Evolutionary conservation across 2,888 invertebrate species (phyloP), one percentile per base, ranked within the genome.

Genomic region (Athripsodes cinereus): DNA sequence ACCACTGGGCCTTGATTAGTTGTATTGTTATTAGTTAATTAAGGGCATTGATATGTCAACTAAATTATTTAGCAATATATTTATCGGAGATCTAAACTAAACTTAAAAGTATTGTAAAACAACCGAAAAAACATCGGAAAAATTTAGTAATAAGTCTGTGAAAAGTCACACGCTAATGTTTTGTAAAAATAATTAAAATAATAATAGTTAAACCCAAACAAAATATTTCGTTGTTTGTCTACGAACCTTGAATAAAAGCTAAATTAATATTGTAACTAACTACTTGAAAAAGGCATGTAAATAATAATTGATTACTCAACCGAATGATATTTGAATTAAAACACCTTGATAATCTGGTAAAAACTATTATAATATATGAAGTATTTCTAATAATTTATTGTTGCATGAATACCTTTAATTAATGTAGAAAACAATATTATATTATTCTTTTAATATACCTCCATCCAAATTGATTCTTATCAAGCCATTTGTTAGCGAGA

Each of bases 11-110:
- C n/a, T n/a, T n/a, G n/a, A n/a, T n/a, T n/a, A n/a, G n/a, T n/a
- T n/a, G n/a, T n/a, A n/a, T n/a, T n/a, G n/a, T n/a, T 40, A 13
- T 13, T 16, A 13, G 40, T 40, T 40, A 40, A 40, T 40, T 40
- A 40, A 16, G 40, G 16, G 40, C 40, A 40, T 40, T 40, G 40
- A 40, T 40, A 40, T 40, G 40, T 40, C 40, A 40, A 40, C 40
- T 3, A 5, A 40, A 40, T 40, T n/a, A 40, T 8, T 3, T 13
- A 16, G 13, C 13, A 40, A 40, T 40, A 16, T 40, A 40, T 40
- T 16, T 40, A n/a, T 40, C 40, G 13, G 16, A 40, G 40, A 40
- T 40, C 40, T n/a, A 3, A 40, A 40, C n/a, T n/a, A n/a, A n/a
- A n/a, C n/a, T n/a, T n/a, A n/a, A n/a, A 3, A 16, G 13, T 13